Evolutionary conservation across 2,797 vertebrate species (phyloP).

Genomic region (Bovichtus diacanthus): DNA sequence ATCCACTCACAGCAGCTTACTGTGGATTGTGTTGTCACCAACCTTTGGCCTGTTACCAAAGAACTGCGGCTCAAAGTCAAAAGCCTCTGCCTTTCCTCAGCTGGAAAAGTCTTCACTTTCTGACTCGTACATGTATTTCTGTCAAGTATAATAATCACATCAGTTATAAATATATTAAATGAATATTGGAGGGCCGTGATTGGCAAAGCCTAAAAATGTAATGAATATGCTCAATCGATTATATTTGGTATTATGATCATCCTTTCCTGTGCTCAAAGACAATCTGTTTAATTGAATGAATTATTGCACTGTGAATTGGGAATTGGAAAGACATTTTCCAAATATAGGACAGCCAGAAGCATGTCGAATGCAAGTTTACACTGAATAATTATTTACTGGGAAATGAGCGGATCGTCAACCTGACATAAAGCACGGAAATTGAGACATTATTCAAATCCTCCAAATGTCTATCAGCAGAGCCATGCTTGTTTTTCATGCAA

Average conservation of each 20-base stretch:
- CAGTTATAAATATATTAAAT: constrained; percentile 26
- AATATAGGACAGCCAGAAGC: constrained; percentile 65
- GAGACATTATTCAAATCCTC: constrained; percentile 62
- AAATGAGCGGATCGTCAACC: constrained; percentile 46
- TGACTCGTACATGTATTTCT: constrained; percentile 6
- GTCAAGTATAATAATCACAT: constrained; percentile 17
- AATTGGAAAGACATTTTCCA: constrained; percentile 52
- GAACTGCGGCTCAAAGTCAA: neutral
- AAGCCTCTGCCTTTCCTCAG: neutral
- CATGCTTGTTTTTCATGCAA: constrained; percentile 16
- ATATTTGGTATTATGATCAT: constrained; percentile 45
- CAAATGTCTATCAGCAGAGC: constrained; percentile 44
- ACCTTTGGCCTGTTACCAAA: neutral
- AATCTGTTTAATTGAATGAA: constrained; percentile 62
- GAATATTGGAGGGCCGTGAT: neutral
- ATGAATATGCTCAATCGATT: constrained; percentile 56
- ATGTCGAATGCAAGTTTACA: constrained; percentile 59
- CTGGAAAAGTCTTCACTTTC: neutral
- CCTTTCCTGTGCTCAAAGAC: constrained; percentile 34
- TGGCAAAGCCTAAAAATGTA: constrained; percentile 37
- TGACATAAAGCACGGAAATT: constrained; percentile 45
- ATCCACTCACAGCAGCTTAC: neutral
- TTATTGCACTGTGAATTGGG: constrained; percentile 46
- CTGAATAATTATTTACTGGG: constrained; percentile 62
- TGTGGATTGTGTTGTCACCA: neutral